These are phyloP conservation scores for Apteryx owenii DNA, from an alignment of 2,113 vertebrate species.

Conservation along the genomic window DNA sequence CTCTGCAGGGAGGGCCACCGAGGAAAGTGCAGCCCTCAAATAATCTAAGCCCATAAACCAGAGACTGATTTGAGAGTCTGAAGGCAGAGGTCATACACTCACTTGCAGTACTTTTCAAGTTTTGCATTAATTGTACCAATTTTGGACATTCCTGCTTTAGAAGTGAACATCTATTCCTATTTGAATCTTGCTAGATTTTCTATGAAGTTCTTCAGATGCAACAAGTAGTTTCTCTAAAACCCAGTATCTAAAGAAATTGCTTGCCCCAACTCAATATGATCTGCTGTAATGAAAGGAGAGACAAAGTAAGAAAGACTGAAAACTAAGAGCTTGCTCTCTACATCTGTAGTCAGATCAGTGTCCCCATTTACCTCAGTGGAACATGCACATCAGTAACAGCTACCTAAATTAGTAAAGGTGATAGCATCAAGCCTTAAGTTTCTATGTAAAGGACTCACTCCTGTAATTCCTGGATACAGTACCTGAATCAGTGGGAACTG, in stretches of 20 bases:
- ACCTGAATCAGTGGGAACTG: not conserved
- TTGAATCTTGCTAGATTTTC: accelerated
- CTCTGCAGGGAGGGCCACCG: not conserved
- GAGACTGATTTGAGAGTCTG: no score
- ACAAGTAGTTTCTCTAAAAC: not conserved
- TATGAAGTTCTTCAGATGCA: accelerated
- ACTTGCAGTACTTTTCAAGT: not conserved
- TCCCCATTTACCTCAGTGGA: accelerated
- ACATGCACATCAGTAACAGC: accelerated
- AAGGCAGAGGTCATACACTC: not conserved
- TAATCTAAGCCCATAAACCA: not conserved
- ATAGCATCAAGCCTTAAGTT: not conserved
- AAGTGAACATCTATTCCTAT: not conserved
- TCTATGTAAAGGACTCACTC: not conserved
- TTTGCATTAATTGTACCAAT: accelerated
- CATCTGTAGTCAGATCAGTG: accelerated
- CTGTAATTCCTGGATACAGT: not conserved
- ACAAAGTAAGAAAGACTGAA: accelerated
- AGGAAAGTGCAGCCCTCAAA: not conserved
- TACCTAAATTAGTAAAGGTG: not conserved
- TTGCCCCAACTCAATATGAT: accelerated
- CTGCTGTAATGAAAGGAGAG: not conserved
- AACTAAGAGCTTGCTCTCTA: accelerated
- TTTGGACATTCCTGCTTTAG: not conserved
- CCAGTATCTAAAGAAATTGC: accelerated